Evolutionary conservation across 2,888 invertebrate species (phyloP), one percentile per base, ranked within the genome.

Genomic region (Ennomos quercinarius): DNA sequence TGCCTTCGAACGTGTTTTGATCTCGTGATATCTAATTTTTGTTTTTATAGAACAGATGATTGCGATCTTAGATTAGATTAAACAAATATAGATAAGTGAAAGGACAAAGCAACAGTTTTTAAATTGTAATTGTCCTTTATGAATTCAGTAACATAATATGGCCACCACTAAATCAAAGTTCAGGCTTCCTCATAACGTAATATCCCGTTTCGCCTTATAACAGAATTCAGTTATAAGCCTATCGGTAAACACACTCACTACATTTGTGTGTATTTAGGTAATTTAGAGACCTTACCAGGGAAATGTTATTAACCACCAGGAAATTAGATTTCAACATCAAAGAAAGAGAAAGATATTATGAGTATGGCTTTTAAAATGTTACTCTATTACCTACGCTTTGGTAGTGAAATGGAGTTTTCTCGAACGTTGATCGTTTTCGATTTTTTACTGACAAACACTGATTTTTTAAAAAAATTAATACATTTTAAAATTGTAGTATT

Each of bases 321-420:
- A 68, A 71, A 72, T 71, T 63, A 67, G 61, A 68, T 72, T 70
- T 63, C 46, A 63, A 67, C 70, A 67, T 70, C 68, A 67, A 64
- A 68, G 64, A 61, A 66, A 66, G 47, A 54, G 56, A 54, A 50
- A 54, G 57, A 58, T 64, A 61, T 66, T 66, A 60, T 57, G 61
- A 59, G 47, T 44, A 47, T 58, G 51, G 46, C 51, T 55, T 51
- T 57, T 36, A 48, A 53, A 64, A 66, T 64, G 61, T 52, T 48
- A 57, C 61, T 44, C 48, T 45, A 44, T 48, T 54, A 63, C 54
- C 65, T 54, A 63, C 54, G 64, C 57, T 63, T 67, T 66, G 61
- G 62, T 27, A 38, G 48, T 52, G 17, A 54, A 55, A 63, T 53
- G 58, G 57, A 50, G 48, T 54, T 56, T 63, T 38, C 48, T 38